Conservation (phyloP, 2,888 invertebrate genomes). For the Dione vanillae region DNA sequence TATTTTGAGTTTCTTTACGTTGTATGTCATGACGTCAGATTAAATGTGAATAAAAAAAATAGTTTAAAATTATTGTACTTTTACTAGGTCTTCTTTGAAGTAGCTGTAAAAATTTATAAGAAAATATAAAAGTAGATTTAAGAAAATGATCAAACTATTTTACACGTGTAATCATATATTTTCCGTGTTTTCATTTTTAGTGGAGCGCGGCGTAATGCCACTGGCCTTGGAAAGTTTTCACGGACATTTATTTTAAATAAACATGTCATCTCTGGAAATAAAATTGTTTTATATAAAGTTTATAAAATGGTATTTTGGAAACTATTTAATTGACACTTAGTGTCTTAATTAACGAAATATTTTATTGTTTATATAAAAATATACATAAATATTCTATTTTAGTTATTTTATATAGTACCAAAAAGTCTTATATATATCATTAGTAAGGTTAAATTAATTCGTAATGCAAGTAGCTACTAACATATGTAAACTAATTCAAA, state of each 20-base stretch:
- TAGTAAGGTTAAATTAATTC: too few relatives aligned
- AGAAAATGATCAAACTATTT: conserved; percentile 23
- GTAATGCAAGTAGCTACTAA: too few relatives aligned
- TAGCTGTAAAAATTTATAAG: background rate
- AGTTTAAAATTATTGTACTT: too few relatives aligned
- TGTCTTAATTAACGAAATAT: background rate
- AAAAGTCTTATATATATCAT: too few relatives aligned
- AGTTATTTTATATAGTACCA: too few relatives aligned
- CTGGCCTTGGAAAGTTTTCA: conserved; percentile 51
- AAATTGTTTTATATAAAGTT: conserved; percentile 22
- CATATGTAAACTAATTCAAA: too few relatives aligned
- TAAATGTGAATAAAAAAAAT: too few relatives aligned
- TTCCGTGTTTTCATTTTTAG: conserved; percentile 42
- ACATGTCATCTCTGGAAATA: conserved; percentile 55
- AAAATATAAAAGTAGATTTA: background rate
- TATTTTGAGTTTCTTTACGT: too few relatives aligned
- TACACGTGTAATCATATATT: conserved; percentile 41
- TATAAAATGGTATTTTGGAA: too few relatives aligned
- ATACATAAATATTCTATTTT: background rate
- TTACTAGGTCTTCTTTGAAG: background rate
- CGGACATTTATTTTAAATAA: conserved; percentile 49
- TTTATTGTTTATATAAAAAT: background rate
- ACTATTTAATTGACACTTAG: background rate
- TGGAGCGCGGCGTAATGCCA: conserved; percentile 36
- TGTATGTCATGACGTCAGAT: too few relatives aligned